Base-by-base conservation (phyloP, 2,888 invertebrate species). In the Ypsolopha sequella region DNA sequence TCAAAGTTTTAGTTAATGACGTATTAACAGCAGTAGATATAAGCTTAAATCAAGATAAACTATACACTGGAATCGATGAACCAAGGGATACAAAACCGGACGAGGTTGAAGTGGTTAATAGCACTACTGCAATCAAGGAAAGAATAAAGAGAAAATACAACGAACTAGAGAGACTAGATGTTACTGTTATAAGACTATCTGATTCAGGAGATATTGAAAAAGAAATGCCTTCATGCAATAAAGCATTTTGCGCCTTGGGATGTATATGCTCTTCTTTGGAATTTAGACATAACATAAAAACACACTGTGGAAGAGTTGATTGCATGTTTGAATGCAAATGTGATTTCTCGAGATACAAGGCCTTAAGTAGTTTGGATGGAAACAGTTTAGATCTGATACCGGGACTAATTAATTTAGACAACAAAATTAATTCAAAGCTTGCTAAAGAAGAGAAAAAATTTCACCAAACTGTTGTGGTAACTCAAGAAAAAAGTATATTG, bases 371-470 rank as follows among this genome's bases (percentile, higher is more conserved):
- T n/a, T 59, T 71, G 49, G 66, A 73, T 51, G 58, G 55, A 41
- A 61, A 63, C 46, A 65, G 61, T 57, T 55, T 63, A 35, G 70
- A 74, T 51, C 53, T 71, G 43, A 60, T 80, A 51, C 73, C 77
- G 1, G 75, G 72, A 0, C 65, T 88, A 49, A 56, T 79, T 36
- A 76, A 76, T 58, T 63, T 90, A 50, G 82, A 89, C 56, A 80
- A 81, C 58, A 77, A 87, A 64, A 81, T 82, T 0, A 88, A 87
- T 60, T 76, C 69, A 44, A 87, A 88, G 53, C 73, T 93, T 54
- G 89, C 92, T 0, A 91, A 89, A 68, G 90, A 90, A 62, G 92
- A 93, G 68, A 88, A 90, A 67, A 92, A 92, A 63, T 93, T 93
- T 70, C 91, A 90, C 11, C 91, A 92, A 60, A 93, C 93, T 6